A percentile compares a stretch with the other conserved stretches of the same genome.
Evolutionary conservation across 2,113 vertebrate species (phyloP).

Genomic region (Phasianus colchicus): DNA sequence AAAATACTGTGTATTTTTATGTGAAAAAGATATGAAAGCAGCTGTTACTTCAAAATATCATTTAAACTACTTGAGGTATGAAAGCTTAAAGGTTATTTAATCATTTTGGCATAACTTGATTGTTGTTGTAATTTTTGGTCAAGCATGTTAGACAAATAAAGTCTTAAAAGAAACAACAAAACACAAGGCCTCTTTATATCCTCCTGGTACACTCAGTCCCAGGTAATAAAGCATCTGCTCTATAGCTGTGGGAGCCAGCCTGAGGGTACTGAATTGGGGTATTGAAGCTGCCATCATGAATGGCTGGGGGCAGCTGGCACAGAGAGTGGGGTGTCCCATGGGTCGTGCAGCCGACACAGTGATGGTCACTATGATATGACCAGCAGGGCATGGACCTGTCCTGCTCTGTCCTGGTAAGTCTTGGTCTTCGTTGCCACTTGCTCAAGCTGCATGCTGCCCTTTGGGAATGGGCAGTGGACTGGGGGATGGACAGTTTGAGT

Average conservation of each 20-base stretch:
- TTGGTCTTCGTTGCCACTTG: background rate
- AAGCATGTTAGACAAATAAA: constrained; percentile 85
- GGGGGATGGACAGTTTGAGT: background rate
- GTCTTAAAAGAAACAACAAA: constrained; percentile 61
- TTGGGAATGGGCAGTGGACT: accelerated
- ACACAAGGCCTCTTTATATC: constrained; percentile 4
- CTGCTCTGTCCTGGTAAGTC: background rate
- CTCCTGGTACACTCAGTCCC: background rate
- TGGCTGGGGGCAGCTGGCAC: background rate
- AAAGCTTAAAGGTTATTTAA: constrained; percentile 65
- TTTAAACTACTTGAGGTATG: constrained; percentile 69
- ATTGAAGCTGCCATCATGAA: accelerated
- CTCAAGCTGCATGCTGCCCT: background rate
- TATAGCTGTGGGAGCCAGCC: background rate
- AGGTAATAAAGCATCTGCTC: background rate
- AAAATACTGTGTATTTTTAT: constrained; percentile 83
- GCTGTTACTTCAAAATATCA: constrained; percentile 75
- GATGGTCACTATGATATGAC: background rate
- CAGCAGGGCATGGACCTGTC: background rate
- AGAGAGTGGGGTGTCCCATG: background rate
- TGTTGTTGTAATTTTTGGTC: constrained; percentile 82
- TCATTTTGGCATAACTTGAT: constrained; percentile 77
- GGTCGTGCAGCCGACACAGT: background rate
- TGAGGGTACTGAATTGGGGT: background rate
- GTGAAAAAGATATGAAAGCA: constrained; percentile 72